Conservation (phyloP, 1,140 invertebrate genomes). For the Varroa destructor region DNA sequence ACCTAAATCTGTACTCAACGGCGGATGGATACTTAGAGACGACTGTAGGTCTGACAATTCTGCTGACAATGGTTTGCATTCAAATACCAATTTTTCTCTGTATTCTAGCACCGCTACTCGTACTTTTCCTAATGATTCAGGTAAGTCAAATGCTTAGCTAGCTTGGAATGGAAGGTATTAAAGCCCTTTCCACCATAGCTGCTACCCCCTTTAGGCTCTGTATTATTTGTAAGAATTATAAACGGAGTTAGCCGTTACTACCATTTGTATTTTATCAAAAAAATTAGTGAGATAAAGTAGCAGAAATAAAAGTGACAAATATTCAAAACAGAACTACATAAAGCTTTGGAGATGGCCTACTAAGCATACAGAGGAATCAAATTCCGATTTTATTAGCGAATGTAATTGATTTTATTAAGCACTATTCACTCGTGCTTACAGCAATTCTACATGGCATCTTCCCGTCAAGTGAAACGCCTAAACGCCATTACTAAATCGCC, state of each 20-base stretch:
- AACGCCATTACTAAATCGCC: slow-evolving; percentile 45
- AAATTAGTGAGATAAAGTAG: neutral
- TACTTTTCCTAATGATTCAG: slow-evolving; percentile 17
- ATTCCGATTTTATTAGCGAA: no score
- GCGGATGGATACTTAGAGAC: neutral
- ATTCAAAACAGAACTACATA: neutral
- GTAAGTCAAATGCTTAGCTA: neutral
- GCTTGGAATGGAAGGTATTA: neutral
- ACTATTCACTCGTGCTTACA: slow-evolving; percentile 39
- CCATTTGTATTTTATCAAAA: no score
- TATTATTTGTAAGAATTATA: no score
- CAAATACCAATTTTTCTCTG: neutral
- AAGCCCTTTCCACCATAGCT: no score
- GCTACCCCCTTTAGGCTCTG: no score
- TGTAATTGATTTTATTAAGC: no score
- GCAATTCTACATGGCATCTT: slow-evolving; percentile 44
- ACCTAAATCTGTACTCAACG: neutral
- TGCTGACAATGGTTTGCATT: neutral
- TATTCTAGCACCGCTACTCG: neutral
- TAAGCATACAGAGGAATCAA: no score
- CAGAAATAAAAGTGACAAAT: neutral
- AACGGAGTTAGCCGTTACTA: no score
- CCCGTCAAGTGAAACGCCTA: slow-evolving; percentile 46
- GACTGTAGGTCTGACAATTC: neutral
- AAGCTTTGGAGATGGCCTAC: no score